These are phyloP conservation scores for Cirrhinus mrigala DNA, from an alignment of 2,797 vertebrate genomes.

Conservation along the genomic window DNA sequence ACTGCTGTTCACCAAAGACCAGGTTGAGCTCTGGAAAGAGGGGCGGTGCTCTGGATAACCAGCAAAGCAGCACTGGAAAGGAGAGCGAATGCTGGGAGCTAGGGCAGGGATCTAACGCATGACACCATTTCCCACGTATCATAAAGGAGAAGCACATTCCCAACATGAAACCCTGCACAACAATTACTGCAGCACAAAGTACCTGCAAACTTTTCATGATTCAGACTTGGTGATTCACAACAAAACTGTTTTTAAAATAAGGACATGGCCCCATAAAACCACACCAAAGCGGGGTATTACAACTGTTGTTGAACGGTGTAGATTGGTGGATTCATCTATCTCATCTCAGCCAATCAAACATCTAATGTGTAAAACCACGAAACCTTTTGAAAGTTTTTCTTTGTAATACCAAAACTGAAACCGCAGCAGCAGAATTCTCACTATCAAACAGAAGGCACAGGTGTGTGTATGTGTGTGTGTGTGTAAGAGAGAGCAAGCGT, in stretches of 20 bases:
- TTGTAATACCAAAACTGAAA: constrained; percentile 60
- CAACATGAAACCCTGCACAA: constrained; percentile 33
- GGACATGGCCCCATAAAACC: background rate
- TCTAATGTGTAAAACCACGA: constrained; percentile 41
- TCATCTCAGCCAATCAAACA: background rate
- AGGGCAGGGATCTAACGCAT: constrained; percentile 48
- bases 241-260: constrained; percentile 8
- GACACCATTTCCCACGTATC: constrained; percentile 55
- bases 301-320: constrained; percentile 23
- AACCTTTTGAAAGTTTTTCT: constrained; percentile 36
- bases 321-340: constrained; percentile 20
- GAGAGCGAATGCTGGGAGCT: constrained; percentile 56
- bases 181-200: background rate
- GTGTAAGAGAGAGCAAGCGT: constrained; percentile 16
- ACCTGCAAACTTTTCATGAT: background rate
- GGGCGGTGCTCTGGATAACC: constrained; percentile 11
- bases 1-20: constrained; percentile 26
- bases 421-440: constrained; percentile 32
- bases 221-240: constrained; percentile 21
- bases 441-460: constrained; percentile 27
- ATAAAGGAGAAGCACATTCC: constrained; percentile 47
- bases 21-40: constrained; percentile 7
- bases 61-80: constrained; percentile 43
- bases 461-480: constrained; percentile 2
- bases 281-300: background rate